Evolutionary conservation across 2,113 vertebrate species (phyloP).

Genomic region (Spheniscus mendiculus): DNA sequence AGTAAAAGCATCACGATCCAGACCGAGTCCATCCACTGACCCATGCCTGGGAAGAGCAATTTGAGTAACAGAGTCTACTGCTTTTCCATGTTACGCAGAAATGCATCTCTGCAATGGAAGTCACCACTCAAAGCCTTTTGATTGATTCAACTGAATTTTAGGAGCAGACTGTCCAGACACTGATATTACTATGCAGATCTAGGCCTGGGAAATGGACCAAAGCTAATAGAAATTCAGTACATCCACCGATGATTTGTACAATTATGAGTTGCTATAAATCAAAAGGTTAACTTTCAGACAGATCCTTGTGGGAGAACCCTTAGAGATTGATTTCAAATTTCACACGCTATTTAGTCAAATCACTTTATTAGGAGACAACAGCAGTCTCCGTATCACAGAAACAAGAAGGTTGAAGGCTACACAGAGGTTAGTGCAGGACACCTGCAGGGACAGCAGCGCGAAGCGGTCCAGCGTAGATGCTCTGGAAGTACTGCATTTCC

Average conservation of each 20-base stretch:
- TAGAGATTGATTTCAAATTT: not conserved
- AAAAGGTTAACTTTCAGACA: not conserved
- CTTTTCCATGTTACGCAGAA: not conserved
- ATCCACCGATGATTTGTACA: not conserved
- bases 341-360: not conserved
- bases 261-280: not conserved
- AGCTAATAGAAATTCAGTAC: not conserved
- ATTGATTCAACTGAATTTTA: not conserved
- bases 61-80: not conserved
- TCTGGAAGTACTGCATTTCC: not conserved
- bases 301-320: not conserved
- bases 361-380: not conserved
- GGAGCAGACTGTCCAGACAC: not conserved
- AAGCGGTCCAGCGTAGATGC: not conserved
- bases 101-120: fast-evolving
- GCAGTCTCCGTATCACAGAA: not conserved
- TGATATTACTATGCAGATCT: not conserved
- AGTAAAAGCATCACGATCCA: not conserved
- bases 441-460: not conserved
- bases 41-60: not conserved
- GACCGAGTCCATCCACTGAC: not conserved
- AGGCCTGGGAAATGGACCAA: not conserved
- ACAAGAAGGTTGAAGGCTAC: not conserved
- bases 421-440: not conserved
- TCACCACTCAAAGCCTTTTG: not conserved